Conservation (phyloP, 2,797 vertebrate genomes). For the Sus cebifrons region DNA sequence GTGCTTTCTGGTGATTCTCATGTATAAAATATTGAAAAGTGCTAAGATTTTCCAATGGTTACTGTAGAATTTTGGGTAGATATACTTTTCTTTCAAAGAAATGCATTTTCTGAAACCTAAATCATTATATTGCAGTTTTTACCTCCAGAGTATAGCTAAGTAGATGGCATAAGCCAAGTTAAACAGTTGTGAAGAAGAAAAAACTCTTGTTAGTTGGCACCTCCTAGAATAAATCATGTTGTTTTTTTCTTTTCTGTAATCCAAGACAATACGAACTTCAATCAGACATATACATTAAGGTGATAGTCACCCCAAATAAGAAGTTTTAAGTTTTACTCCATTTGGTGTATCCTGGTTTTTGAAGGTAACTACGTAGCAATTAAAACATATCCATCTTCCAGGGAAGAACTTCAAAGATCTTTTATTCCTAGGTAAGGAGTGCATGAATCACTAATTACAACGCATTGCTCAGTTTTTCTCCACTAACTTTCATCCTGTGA, state of each 20-base stretch:
- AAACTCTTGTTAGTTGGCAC: not conserved
- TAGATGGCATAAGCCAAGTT: not conserved
- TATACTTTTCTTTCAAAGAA: not conserved
- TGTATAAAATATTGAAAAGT: not conserved
- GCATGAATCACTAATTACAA: constrained; percentile 87
- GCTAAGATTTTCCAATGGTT: not conserved
- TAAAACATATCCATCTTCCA: constrained; percentile 81
- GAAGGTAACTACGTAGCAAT: constrained; percentile 74
- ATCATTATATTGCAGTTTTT: not conserved
- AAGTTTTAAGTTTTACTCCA: constrained; percentile 61
- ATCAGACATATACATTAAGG: constrained; percentile 29
- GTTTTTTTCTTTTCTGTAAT: not conserved
- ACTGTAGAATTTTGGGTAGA: not conserved
- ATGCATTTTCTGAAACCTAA: not conserved
- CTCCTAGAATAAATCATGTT: not conserved
- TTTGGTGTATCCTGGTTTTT: constrained; percentile 75
- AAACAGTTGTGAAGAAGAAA: not conserved
- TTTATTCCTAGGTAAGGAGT: constrained; percentile 72
- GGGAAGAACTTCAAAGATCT: constrained; percentile 64
- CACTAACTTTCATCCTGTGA: constrained; percentile 83
- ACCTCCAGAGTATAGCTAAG: not conserved
- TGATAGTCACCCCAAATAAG: constrained; percentile 64
- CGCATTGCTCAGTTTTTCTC: constrained; percentile 72
- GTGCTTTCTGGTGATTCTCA: not conserved
- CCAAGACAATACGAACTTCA: not conserved